Percentiles rank a stretch among this genome's conserved stretches.
Evolutionary conservation across 1,140 invertebrate species (phyloP).

Genomic region (Brachionus rotundiformis): DNA sequence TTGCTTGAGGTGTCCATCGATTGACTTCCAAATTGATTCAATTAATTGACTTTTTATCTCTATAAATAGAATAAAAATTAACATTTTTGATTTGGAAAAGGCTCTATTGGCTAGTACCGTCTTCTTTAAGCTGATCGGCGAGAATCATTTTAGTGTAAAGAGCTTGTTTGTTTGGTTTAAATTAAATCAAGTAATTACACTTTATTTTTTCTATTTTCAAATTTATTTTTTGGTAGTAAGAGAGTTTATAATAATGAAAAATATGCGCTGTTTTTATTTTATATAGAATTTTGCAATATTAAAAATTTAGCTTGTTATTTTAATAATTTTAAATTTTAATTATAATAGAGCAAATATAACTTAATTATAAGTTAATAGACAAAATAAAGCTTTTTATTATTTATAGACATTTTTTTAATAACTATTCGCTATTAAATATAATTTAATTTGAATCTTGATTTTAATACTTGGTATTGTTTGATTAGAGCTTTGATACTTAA

Average conservation of each 20-base stretch:
- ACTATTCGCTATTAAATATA: no score
- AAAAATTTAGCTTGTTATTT: conserved; percentile 17
- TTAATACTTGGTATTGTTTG: no score
- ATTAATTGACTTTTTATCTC: conserved; percentile 19
- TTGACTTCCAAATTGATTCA: conserved; percentile 24
- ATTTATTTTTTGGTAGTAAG: background rate
- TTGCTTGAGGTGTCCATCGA: conserved; percentile 20
- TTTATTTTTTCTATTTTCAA: background rate
- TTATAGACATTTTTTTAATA: no score
- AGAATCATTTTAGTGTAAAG: background rate
- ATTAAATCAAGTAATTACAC: background rate
- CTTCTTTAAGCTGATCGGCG: conserved; percentile 16
- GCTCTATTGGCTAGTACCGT: background rate
- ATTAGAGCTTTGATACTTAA: no score
- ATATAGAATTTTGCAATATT: conserved; percentile 2
- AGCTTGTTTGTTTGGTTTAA: background rate
- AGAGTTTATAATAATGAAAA: background rate
- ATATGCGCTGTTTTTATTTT: conserved; percentile 40
- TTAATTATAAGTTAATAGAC: conserved; percentile 1
- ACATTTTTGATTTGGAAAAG: background rate
- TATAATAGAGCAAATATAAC: background rate
- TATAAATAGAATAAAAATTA: background rate
- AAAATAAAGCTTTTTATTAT: no score
- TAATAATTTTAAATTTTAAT: background rate
- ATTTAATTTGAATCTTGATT: no score